A percentile compares a stretch with the other conserved stretches of the same genome.
These are phyloP conservation scores for Nothobranchius kuhntae DNA, from an alignment of 2,113 vertebrate genomes.

Conservation along the genomic window DNA sequence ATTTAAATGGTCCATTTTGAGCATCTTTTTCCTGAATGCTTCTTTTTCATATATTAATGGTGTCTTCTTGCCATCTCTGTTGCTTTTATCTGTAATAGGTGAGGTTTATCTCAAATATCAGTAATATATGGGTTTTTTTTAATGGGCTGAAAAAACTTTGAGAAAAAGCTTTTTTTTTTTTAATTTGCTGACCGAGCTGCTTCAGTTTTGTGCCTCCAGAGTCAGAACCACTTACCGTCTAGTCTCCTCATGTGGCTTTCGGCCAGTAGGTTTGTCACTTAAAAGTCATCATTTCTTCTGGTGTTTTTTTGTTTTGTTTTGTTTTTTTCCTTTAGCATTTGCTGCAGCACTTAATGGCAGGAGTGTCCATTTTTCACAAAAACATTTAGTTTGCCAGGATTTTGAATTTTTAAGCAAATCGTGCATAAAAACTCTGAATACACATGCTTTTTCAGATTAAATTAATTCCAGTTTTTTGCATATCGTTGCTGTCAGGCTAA, in stretches of 20 bases:
- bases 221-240: not conserved
- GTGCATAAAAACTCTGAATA: no score
- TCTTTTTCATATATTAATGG: not conserved
- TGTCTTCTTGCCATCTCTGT: not conserved
- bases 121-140: not conserved
- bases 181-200: not conserved
- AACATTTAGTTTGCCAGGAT: no score
- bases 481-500: no score
- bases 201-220: not conserved
- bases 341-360: no score
- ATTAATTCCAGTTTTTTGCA: no score
- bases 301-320: no score
- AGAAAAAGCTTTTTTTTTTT: not conserved
- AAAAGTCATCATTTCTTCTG: not conserved
- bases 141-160: not conserved
- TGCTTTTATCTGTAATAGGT: slow-evolving; percentile 2
- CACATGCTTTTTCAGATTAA: no score
- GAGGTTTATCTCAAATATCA: slow-evolving; percentile 9
- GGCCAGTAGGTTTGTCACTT: not conserved
- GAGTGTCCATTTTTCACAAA: no score
- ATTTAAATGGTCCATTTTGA: slow-evolving; percentile 32
- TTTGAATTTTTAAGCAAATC: no score
- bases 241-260: not conserved
- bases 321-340: not conserved
- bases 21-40: slow-evolving; percentile 13